Conservation (phyloP, 2,888 invertebrate species). For the Pantelozetes paolii region DNA sequence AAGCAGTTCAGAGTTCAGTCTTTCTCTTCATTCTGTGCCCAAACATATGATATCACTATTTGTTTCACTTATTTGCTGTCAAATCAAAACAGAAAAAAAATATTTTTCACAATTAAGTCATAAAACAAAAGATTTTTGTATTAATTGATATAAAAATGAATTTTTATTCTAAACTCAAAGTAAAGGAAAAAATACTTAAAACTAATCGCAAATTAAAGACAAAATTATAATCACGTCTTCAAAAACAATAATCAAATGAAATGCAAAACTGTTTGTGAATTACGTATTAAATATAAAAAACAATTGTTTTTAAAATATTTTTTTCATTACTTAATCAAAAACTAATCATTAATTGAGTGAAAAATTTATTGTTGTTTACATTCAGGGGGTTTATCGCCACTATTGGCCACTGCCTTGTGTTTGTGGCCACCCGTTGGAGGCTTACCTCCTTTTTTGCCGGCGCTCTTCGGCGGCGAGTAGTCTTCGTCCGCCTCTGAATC, state of each 20-base stretch:
- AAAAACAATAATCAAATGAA: not conserved
- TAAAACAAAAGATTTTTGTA: not conserved
- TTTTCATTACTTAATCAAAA: not conserved
- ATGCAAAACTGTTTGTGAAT: not conserved
- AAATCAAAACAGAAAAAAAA: conserved; percentile 28
- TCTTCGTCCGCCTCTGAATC: conserved; percentile 32
- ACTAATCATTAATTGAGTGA: not conserved
- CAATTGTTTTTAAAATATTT: not conserved
- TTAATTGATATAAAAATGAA: not conserved
- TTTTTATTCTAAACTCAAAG: conserved; percentile 6
- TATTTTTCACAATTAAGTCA: not conserved
- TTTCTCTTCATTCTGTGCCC: not conserved
- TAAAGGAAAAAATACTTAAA: not conserved
- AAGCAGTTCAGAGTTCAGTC: conserved; percentile 8
- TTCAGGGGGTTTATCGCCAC: conserved; percentile 35
- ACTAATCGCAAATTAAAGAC: not conserved
- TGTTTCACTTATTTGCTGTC: conserved; percentile 8
- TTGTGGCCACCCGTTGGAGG: not conserved
- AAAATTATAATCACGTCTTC: not conserved
- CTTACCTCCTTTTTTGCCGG: conserved; percentile 42
- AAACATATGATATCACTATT: conserved; percentile 33
- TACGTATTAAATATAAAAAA: not conserved
- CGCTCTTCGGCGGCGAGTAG: conserved; percentile 27
- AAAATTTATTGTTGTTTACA: conserved; percentile 40
- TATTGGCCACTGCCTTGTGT: not conserved